phyloP scores from a whole-genome alignment of 2,113 vertebrate genomes.

The Entosphenus tridentatus region DNA sequence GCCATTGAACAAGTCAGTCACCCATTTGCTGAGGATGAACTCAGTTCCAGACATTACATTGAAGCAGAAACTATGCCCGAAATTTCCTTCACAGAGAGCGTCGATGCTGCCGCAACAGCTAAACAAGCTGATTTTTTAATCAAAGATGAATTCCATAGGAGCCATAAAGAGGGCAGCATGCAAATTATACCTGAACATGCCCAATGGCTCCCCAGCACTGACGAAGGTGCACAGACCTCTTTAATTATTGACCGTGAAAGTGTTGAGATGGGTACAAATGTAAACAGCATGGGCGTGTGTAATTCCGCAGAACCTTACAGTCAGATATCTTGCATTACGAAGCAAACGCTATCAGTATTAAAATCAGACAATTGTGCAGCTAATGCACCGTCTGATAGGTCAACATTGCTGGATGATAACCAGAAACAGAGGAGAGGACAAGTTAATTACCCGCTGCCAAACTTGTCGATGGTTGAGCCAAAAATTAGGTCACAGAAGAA shows the following conservation, averaged over 20 bases:
- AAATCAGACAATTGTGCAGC: neutral
- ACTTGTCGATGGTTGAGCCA: slow-evolving; percentile 63
- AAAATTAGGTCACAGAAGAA: slow-evolving; percentile 40
- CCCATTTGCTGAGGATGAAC: slow-evolving; percentile 12
- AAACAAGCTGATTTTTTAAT: neutral
- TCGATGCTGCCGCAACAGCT: slow-evolving; percentile 7
- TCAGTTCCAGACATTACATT: slow-evolving; percentile 8
- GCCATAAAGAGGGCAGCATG: neutral
- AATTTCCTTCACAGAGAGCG: slow-evolving; percentile 14
- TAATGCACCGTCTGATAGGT: neutral
- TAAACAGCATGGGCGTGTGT: neutral
- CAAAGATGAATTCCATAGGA: neutral
- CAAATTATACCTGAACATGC: neutral
- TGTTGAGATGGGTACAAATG: neutral
- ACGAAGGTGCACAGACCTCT: neutral
- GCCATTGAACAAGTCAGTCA: slow-evolving; percentile 10
- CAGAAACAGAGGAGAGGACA: slow-evolving; percentile 26
- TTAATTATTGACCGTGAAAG: neutral
- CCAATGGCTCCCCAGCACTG: neutral
- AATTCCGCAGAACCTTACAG: neutral
- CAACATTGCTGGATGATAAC: slow-evolving; percentile 6
- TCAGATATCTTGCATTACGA: too few relatives aligned
- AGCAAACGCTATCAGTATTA: too few relatives aligned
- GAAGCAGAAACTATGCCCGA: slow-evolving; percentile 20
- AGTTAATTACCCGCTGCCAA: slow-evolving; percentile 38